Evolutionary conservation across 2,797 vertebrate species (phyloP).

Genomic region (Gymnopithys bicolor): DNA sequence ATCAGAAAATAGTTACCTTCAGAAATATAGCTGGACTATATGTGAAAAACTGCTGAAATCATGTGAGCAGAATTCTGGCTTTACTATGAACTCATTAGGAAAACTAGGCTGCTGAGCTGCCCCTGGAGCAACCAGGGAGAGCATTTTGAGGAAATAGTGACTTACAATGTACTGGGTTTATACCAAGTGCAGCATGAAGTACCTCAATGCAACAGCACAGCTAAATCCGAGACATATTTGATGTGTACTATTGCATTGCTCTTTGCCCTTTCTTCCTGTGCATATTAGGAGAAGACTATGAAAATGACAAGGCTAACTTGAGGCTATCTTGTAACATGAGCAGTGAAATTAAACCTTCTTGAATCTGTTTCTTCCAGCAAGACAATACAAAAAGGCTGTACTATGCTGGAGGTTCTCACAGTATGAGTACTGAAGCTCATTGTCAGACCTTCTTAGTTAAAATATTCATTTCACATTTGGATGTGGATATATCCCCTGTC

Average conservation of each 20-base stretch:
- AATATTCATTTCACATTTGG: background rate
- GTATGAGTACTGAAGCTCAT: background rate
- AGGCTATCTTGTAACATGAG: background rate
- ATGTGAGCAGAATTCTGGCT: background rate
- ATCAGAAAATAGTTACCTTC: background rate
- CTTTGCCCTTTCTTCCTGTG: background rate
- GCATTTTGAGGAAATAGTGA: background rate
- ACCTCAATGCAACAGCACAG: background rate
- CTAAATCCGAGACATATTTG: background rate
- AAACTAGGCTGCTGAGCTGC: background rate
- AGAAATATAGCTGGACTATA: background rate
- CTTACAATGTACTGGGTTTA: background rate
- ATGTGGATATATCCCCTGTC: background rate
- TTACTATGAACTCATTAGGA: background rate
- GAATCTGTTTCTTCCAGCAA: slow-evolving; percentile 1
- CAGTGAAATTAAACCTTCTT: slow-evolving; percentile 30
- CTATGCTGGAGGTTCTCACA: background rate
- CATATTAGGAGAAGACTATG: background rate
- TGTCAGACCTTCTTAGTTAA: background rate
- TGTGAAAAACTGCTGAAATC: background rate
- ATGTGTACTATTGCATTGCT: background rate
- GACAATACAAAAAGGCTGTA: background rate
- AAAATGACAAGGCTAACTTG: background rate
- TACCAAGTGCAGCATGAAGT: background rate
- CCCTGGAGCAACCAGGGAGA: background rate